Conservation (phyloP, 2,797 vertebrate genomes). For the Poecilia velifera region DNA sequence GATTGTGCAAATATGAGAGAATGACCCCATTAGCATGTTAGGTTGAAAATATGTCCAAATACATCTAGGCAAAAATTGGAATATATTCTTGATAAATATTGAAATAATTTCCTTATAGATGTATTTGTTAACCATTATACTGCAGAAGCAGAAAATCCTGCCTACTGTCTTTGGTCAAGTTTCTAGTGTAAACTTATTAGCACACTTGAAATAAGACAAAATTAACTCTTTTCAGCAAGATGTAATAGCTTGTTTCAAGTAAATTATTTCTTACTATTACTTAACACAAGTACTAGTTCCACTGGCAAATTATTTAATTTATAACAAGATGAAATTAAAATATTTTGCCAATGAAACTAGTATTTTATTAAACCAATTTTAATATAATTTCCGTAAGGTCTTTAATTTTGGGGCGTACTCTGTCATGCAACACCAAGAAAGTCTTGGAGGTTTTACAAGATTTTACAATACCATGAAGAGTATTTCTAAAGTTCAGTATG, state of each 20-base stretch:
- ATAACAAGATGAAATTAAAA: no score
- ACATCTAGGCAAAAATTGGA: neutral
- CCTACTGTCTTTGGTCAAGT: no score
- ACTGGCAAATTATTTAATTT: no score
- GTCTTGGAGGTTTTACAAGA: neutral
- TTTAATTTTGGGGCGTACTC: neutral
- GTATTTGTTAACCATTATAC: neutral
- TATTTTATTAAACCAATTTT: conserved; percentile 21
- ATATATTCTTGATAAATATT: neutral
- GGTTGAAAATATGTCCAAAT: neutral
- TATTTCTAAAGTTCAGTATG: neutral
- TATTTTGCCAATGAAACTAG: no score
- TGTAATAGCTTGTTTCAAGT: no score
- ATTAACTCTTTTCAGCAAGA: no score
- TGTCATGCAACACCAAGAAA: neutral
- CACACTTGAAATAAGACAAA: no score
- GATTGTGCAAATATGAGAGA: neutral
- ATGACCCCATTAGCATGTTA: neutral
- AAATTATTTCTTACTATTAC: no score
- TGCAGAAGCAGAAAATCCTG: no score
- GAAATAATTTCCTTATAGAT: neutral
- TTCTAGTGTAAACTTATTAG: no score
- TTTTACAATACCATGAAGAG: neutral
- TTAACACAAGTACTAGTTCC: no score
- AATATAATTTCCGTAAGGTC: conserved; percentile 42